Base-by-base conservation (phyloP, 2,797 vertebrate genomes). In the Enteromius paludinosus region DNA sequence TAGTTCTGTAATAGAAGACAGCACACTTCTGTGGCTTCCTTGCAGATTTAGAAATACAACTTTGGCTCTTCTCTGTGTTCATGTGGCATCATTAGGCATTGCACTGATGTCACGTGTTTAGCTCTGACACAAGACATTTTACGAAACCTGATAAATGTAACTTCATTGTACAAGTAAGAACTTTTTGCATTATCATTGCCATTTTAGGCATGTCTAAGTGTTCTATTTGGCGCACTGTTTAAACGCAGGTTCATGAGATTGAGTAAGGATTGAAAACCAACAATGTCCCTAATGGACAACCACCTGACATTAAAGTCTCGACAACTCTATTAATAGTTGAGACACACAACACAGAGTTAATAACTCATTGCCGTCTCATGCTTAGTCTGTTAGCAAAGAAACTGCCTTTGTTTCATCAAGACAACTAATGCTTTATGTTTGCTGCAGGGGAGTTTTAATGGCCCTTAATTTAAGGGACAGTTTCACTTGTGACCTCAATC, bases 371-470 rank as follows among this genome's bases (percentile, higher is more conserved):
- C 43, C 2, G 0, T 81, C 43, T 66, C 43, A 25, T 49, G 20
- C 23, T 28, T n/a, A 74, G 30, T 88, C 89, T 52, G 8, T 65
- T 74, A 56, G 56, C 41, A 64, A 65, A 74, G 61, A 54, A 20
- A 56, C 33, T n/a, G 30, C 23, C 23, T 74, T 81, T 74, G 79
- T 81, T 52, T 78, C 83, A 85, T 85, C 90, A 90, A 92, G 90
- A 45, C 56, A 76, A 65, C 45, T 84, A 72, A 87, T 90, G 91
- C 82, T 82, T 85, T 49, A 85, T 84, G 65, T 83, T 66, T 81
- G 82, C 45, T 81, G 43, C 59, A 81, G 59, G 61, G 9, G 61
- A 74, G 61, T 74, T 65, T 54, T 74, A 73, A 73, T 54, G 59
- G 25, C 25, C 23, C 45, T 81, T 65, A 28, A 52, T 73, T 73